Percentiles rank a stretch among this genome's conserved stretches.
Evolutionary conservation across 2,113 vertebrate genomes (phyloP).

Genomic region (Bos javanicus): DNA sequence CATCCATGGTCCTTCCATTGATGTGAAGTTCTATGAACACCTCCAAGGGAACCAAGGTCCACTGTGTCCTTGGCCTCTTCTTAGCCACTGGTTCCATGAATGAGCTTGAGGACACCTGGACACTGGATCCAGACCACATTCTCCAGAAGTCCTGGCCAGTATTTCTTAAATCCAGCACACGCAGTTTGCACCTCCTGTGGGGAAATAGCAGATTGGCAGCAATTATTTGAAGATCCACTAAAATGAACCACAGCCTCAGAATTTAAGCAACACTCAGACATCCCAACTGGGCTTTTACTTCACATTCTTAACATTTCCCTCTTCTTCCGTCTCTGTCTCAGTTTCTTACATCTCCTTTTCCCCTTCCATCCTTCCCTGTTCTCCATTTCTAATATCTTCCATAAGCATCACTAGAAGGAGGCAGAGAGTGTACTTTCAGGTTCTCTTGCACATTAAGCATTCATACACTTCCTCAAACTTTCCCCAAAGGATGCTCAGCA

Average conservation of each 20-base stretch:
- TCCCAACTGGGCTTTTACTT: not conserved
- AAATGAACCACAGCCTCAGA: too few species aligned
- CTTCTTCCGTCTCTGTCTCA: not conserved
- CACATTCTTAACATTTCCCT: too few species aligned
- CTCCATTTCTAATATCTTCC: not conserved
- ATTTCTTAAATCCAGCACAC: not conserved
- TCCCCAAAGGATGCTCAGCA: not conserved
- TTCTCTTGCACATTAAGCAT: accelerated
- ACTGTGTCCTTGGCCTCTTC: not conserved
- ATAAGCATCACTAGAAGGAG: not conserved
- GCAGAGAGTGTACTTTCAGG: not conserved
- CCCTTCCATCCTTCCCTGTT: not conserved
- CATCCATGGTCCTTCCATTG: not conserved
- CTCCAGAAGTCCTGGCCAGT: not conserved
- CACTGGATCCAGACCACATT: too few species aligned
- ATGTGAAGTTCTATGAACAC: not conserved
- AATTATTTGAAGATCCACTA: too few species aligned
- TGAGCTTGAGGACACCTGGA: too few species aligned
- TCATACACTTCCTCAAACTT: accelerated
- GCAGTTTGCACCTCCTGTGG: not conserved
- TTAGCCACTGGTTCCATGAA: not conserved
- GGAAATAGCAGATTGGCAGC: too few species aligned
- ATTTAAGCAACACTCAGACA: not conserved
- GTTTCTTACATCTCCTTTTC: not conserved
- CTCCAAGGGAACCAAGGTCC: not conserved